phyloP scores from a whole-genome alignment of 2,797 vertebrate genomes.

The Meriones psammophilus region DNA sequence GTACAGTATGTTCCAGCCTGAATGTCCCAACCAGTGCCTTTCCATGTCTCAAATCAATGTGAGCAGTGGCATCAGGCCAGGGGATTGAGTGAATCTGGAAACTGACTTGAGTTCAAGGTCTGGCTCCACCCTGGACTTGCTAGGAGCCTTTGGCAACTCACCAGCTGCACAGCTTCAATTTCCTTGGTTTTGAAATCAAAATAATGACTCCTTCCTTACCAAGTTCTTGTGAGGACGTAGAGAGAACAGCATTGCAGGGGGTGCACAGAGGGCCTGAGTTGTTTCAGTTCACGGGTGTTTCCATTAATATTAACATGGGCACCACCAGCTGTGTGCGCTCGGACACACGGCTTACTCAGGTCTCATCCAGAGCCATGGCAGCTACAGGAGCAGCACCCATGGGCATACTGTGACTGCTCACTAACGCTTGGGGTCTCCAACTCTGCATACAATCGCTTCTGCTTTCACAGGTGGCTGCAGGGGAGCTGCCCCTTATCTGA shows the following conservation, averaged over 20 bases:
- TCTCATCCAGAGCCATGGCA: not conserved
- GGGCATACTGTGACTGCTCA: not conserved
- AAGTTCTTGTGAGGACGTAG: not conserved
- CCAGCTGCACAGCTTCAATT: not conserved
- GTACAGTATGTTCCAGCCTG: not conserved
- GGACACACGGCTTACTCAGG: not conserved
- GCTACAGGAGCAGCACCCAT: not conserved
- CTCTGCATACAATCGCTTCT: not conserved
- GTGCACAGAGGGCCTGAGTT: not conserved
- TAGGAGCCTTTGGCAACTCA: not conserved
- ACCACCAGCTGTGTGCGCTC: not conserved
- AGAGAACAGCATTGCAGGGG: not conserved
- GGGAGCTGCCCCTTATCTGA: not conserved
- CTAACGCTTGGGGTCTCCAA: not conserved
- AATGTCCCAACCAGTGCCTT: slow-evolving; percentile 24
- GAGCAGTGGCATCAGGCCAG: not conserved
- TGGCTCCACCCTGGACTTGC: not conserved
- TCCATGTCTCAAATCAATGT: not conserved
- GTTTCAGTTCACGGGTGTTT: not conserved
- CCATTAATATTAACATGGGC: not conserved
- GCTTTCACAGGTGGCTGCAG: not conserved
- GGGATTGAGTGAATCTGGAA: slow-evolving; percentile 5
- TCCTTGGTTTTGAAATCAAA: slow-evolving; percentile 47
- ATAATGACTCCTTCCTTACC: not conserved
- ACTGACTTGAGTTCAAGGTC: slow-evolving; percentile 11